Conservation (phyloP, 2,888 invertebrate species). For the Eristalinus aeneus region DNA sequence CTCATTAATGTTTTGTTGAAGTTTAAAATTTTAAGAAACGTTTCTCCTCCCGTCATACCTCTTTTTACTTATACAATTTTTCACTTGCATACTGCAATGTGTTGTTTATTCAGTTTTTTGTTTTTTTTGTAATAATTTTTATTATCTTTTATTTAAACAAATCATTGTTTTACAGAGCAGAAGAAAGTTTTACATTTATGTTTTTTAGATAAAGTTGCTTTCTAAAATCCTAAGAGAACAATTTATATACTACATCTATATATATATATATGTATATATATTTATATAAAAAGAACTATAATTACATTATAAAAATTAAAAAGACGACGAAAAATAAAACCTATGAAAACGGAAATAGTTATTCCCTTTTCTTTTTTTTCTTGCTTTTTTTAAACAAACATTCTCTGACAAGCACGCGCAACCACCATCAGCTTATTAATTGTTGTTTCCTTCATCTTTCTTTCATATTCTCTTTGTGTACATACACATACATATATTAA, state of each 20-base stretch:
- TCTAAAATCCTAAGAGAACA: constrained; percentile 56
- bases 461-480: background rate
- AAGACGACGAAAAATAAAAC: constrained; percentile 15
- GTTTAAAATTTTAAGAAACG: constrained; percentile 12
- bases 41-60: background rate
- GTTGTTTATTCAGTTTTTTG: background rate
- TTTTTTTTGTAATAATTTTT: constrained; percentile 6
- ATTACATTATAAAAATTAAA: constrained; percentile 37
- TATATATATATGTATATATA: constrained; percentile 31
- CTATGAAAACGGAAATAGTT: background rate
- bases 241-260: constrained; percentile 31
- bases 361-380: background rate
- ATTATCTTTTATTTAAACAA: background rate
- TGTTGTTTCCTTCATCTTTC: constrained; percentile 9
- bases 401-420: constrained; percentile 56
- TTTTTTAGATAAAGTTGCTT: constrained; percentile 26
- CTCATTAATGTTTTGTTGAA: constrained; percentile 8
- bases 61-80: background rate
- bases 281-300: constrained; percentile 41
- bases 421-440: constrained; percentile 54
- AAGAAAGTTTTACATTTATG: constrained; percentile 29
- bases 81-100: background rate
- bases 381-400: constrained; percentile 34
- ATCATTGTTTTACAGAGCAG: constrained; percentile 2
- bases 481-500: constrained; percentile 30